Evolutionary conservation across 2,113 vertebrate genomes (phyloP).

Genomic region (Amblyornis subalaris): DNA sequence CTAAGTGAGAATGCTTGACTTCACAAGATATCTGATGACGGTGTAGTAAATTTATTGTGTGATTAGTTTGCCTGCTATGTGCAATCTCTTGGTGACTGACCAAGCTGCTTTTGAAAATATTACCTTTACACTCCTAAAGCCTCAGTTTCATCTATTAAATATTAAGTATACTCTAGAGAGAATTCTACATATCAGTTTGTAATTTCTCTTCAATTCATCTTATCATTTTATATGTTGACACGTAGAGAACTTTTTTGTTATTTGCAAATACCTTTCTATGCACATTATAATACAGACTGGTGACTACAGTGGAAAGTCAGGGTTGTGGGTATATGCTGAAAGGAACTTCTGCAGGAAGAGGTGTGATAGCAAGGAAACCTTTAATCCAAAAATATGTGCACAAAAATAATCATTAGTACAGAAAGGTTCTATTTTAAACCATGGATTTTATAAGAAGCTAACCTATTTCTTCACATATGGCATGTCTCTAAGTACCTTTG

Average conservation of each 20-base stretch:
- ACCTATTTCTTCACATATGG: neutral
- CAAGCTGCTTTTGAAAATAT: neutral
- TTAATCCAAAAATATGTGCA: neutral
- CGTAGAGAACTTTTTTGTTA: neutral
- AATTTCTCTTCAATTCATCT: neutral
- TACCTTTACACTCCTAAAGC: neutral
- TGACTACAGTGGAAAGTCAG: neutral
- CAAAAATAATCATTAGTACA: neutral
- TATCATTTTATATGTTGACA: constrained; percentile 19
- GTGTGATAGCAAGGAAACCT: neutral
- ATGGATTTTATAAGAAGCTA: neutral
- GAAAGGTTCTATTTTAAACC: neutral
- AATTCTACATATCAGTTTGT: neutral
- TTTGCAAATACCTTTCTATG: neutral
- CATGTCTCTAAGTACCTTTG: neutral
- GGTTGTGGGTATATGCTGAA: neutral
- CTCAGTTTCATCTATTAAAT: neutral
- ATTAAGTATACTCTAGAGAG: neutral
- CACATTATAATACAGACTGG: neutral
- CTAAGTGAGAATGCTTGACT: neutral
- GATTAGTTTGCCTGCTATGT: neutral
- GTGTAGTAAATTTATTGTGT: neutral
- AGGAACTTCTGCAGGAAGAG: neutral
- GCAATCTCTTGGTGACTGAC: neutral
- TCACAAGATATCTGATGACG: neutral